Conservation (phyloP, 2,797 vertebrate species). For the Enteromius thamalakanensis region DNA sequence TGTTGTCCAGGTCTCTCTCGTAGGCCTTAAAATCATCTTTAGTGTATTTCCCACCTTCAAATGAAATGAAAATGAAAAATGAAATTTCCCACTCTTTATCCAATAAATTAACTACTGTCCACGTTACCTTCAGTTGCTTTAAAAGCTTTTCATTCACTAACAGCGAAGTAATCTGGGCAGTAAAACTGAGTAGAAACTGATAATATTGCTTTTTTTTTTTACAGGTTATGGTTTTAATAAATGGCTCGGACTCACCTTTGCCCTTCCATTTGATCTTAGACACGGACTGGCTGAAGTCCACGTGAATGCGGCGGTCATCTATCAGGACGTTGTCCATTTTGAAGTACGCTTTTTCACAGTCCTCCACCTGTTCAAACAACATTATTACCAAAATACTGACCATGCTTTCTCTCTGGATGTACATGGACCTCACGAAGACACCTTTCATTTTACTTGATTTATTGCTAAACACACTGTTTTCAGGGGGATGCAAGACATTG, state of each 20-base stretch:
- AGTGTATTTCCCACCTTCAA: conserved; percentile 89
- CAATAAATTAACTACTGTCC: neutral
- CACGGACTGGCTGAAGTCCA: conserved; percentile 98
- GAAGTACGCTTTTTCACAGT: conserved; percentile 98
- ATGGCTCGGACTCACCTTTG: conserved; percentile 79
- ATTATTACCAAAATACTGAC: neutral
- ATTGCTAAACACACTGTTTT: too few relatives aligned
- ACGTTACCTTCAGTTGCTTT: neutral
- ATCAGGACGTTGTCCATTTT: conserved; percentile 99
- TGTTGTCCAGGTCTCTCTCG: conserved; percentile 85
- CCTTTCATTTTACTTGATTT: neutral
- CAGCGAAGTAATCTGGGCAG: neutral
- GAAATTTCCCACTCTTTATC: neutral
- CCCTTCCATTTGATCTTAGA: conserved; percentile 97
- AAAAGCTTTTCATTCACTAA: neutral
- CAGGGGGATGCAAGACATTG: too few relatives aligned
- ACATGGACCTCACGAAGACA: neutral
- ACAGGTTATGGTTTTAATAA: neutral
- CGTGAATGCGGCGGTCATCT: conserved; percentile 94
- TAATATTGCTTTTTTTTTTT: neutral
- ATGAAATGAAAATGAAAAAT: too few relatives aligned
- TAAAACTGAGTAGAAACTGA: neutral
- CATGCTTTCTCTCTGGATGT: neutral
- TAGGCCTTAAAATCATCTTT: conserved; percentile 97
- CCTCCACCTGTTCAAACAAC: conserved; percentile 83